Base-by-base conservation (phyloP, 1,140 invertebrate genomes). In the Hypsibius dujardini region DNA sequence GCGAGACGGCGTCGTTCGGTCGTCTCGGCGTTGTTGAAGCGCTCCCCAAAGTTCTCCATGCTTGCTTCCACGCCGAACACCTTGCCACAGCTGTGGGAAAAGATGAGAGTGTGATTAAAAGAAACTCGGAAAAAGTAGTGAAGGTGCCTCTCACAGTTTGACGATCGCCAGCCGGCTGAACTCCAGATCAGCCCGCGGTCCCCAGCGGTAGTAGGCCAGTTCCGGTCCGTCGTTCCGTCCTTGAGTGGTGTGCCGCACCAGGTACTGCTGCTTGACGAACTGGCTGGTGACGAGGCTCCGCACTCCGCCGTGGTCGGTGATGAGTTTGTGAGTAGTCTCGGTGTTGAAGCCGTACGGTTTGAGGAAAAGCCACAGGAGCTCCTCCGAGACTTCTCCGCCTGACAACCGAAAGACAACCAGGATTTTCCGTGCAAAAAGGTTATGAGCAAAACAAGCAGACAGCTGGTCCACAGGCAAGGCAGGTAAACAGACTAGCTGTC, bases 251-350 rank as follows among this genome's bases (percentile, higher is more conserved):
- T 12, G 12, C 42, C 45, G 12, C 42, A 67, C 12, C 42, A 67
- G 12, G 62, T 67, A 67, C 62, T 67, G 12, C 62, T 67, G 62
- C 45, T 67, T 67, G 42, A 67, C 42, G 42, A 67, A 67, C 3
- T 12, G 3, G 12, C 62, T 67, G 3, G 12, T 12, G 62, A 67
- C 12, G 7, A 67, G 3, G 45, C 45, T 45, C 62, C 45, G 12
- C 42, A 67, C 12, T 15, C 45, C 45, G 12, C 62, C 62, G 28
- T 28, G 28, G 28, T 28, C 28, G 28, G 28, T 28, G 12, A 67
- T 12, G 7, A 15, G 62, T 15, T 3, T 12, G 42, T 67, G 62
- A 42, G 7, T 45, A 12, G 42, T 12, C 3, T 67, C 62, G 3
- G 7, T 3, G 42, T 67, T 42, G 42, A 67, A 67, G 3, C 62